Percentiles rank a stretch among this genome's conserved stretches.
Evolutionary conservation across 1,140 invertebrate genomes (phyloP).

Genomic region (Lutraria rhynchaena): DNA sequence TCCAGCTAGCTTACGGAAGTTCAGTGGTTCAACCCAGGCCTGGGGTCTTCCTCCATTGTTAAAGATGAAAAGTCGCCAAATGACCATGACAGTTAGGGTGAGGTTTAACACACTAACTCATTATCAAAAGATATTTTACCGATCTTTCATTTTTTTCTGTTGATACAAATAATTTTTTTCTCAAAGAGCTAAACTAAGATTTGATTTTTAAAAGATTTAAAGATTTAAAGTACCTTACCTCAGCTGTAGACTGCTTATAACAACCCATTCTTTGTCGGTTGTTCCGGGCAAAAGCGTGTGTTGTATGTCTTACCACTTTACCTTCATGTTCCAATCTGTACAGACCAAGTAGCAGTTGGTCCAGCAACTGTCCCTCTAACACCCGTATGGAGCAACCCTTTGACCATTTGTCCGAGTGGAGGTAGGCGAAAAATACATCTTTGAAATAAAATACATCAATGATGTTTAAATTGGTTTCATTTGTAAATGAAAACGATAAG

Average conservation of each 20-base stretch:
- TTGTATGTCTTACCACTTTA: conserved; percentile 39
- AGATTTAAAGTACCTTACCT: too few species aligned
- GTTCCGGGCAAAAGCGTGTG: conserved; percentile 50
- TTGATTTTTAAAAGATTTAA: too few species aligned
- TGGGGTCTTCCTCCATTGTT: too few species aligned
- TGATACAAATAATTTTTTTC: too few species aligned
- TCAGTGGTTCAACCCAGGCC: too few species aligned
- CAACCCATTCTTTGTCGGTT: conserved; percentile 7
- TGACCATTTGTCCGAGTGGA: conserved; percentile 36
- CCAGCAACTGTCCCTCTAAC: conserved; percentile 46
- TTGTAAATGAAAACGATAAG: not conserved
- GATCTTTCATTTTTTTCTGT: too few species aligned
- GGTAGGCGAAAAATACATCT: conserved; percentile 40
- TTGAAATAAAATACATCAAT: not conserved
- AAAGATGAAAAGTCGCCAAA: too few species aligned
- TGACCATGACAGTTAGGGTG: too few species aligned
- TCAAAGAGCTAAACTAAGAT: too few species aligned
- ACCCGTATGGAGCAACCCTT: conserved; percentile 44
- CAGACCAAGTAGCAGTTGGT: conserved; percentile 33
- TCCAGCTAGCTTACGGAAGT: too few species aligned
- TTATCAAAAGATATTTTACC: too few species aligned
- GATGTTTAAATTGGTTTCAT: not conserved
- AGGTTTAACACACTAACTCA: too few species aligned
- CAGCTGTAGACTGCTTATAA: conserved; percentile 18
- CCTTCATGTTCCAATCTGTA: conserved; percentile 29